Conservation (phyloP, 2,113 vertebrate species). For the Protomyctophum bolini region DNA sequence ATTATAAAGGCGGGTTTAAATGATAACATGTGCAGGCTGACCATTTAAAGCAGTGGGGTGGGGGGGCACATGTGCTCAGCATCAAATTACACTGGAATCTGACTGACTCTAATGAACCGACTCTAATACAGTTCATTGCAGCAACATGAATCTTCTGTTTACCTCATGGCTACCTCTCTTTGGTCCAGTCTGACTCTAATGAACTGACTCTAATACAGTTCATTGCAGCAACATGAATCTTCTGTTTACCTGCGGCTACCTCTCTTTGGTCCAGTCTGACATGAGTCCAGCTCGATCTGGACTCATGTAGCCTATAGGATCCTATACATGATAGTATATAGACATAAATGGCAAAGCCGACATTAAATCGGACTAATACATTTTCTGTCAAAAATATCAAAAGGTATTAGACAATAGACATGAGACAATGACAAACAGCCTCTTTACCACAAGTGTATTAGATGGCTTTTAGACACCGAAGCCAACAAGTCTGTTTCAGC, state of each 20-base stretch:
- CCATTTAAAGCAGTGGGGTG: constrained; percentile 5
- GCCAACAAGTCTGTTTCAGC: too few species aligned
- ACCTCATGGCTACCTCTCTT: neutral
- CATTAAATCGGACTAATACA: neutral
- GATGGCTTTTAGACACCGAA: too few species aligned
- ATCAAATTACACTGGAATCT: too few species aligned
- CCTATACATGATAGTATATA: neutral
- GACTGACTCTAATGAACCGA: neutral
- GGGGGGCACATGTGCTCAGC: too few species aligned
- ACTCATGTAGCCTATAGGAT: too few species aligned
- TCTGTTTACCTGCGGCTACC: neutral
- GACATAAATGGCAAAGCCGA: neutral
- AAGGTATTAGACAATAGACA: too few species aligned
- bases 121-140: neutral
- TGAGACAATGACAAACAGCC: too few species aligned
- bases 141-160: neutral
- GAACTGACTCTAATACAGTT: neutral
- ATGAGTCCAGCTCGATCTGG: neutral
- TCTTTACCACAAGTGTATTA: too few species aligned
- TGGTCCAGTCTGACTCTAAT: neutral
- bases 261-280: neutral
- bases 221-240: neutral
- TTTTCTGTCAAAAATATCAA: neutral
- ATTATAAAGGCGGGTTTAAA: neutral
- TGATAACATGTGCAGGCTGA: constrained; percentile 14